Percentiles rank a stretch among this genome's conserved stretches.
These are phyloP conservation scores for Tenodera sinensis DNA, from an alignment of 2,888 invertebrate genomes.

Conservation along the genomic window DNA sequence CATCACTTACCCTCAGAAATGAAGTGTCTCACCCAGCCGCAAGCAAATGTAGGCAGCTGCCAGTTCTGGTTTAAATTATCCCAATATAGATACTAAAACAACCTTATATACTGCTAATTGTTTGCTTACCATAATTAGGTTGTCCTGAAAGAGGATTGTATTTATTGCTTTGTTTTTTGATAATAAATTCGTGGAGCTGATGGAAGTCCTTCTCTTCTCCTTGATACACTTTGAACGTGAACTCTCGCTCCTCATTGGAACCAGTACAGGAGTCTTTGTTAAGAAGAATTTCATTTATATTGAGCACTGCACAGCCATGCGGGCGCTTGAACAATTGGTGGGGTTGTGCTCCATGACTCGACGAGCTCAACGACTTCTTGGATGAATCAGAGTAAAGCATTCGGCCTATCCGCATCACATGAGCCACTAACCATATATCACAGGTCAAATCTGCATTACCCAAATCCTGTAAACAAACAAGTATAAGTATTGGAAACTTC, in stretches of 20 bases:
- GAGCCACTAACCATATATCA: slow-evolving; percentile 84
- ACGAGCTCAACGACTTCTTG: slow-evolving; percentile 46
- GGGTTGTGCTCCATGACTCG: slow-evolving; percentile 20
- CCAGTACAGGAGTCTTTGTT: slow-evolving; percentile 26
- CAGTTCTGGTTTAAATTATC: too few relatives aligned
- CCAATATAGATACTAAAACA: too few relatives aligned
- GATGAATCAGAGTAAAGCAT: slow-evolving; percentile 67
- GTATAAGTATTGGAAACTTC: too few relatives aligned
- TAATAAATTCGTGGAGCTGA: slow-evolving; percentile 83
- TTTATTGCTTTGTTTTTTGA: slow-evolving; percentile 79
- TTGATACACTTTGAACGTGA: slow-evolving; percentile 77
- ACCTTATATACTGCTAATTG: too few relatives aligned
- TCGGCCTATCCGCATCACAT: slow-evolving; percentile 84
- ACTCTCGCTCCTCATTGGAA: slow-evolving; percentile 52
- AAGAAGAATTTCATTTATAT: slow-evolving; percentile 56
- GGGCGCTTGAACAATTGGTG: slow-evolving; percentile 55
- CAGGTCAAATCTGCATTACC: slow-evolving; percentile 80
- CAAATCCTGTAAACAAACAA: slow-evolving; percentile 57
- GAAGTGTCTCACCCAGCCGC: too few relatives aligned
- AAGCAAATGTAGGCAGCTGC: too few relatives aligned
- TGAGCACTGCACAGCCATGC: slow-evolving; percentile 80
- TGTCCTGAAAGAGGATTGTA: slow-evolving; percentile 78
- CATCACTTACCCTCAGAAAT: too few relatives aligned
- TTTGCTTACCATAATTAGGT: slow-evolving; percentile 68
- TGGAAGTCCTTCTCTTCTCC: slow-evolving; percentile 87